Evolutionary conservation across 37 sponge, comb jelly and placozoan species (phyloP).

Genomic region (Crambe crambe): DNA sequence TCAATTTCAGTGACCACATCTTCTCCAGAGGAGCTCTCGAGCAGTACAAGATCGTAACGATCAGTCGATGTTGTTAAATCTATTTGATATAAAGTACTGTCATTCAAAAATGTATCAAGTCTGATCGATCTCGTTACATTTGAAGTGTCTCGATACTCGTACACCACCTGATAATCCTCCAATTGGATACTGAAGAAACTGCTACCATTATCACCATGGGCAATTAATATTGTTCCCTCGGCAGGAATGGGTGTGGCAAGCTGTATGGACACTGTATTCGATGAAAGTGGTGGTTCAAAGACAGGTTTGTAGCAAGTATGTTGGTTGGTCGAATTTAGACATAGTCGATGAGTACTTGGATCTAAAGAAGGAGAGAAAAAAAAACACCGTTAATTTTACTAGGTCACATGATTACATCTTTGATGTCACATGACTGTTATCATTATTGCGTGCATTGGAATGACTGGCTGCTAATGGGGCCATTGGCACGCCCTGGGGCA

Average conservation of each 20-base stretch:
- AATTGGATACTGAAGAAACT: not conserved
- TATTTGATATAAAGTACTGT: not conserved
- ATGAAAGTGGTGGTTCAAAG: conserved; percentile 4
- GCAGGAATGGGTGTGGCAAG: conserved; percentile 9
- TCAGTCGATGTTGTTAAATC: not conserved
- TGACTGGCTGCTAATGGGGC: too few species aligned
- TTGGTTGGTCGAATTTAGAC: not conserved
- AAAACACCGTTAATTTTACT: too few species aligned
- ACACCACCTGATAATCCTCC: not conserved
- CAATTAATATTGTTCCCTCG: conserved; percentile 24
- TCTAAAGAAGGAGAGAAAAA: too few species aligned
- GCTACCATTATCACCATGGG: not conserved
- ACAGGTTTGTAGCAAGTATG: conserved; percentile 19
- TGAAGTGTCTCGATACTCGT: not conserved
- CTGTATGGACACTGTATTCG: not conserved
- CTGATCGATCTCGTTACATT: not conserved
- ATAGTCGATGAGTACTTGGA: too few species aligned
- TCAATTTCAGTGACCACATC: not conserved
- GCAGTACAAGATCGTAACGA: not conserved
- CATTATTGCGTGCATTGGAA: too few species aligned
- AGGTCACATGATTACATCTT: too few species aligned
- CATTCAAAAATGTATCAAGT: not conserved
- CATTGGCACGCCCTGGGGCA: too few species aligned
- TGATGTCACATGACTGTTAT: too few species aligned
- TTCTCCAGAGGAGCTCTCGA: not conserved